Conservation (phyloP, 2,888 invertebrate genomes). For the Himalopsyche tibetana region DNA sequence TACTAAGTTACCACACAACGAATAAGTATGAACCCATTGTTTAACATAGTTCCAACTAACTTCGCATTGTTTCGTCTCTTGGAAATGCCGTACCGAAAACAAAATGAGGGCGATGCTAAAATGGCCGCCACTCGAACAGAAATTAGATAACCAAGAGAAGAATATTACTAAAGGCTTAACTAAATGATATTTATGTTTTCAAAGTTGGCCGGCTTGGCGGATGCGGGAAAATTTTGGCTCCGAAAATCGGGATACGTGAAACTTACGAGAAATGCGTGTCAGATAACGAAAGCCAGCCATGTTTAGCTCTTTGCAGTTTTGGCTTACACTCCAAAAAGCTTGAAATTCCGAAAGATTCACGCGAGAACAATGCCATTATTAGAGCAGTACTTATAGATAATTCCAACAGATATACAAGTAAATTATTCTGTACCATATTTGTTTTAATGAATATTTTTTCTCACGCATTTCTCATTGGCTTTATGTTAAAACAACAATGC, state of each 20-base stretch:
- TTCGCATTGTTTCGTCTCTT: background rate
- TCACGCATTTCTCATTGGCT: no score
- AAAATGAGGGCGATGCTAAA: background rate
- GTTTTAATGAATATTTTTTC: no score
- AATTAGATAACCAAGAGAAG: conserved; percentile 35
- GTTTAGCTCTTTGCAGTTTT: conserved; percentile 50
- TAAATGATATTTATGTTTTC: conserved; percentile 60
- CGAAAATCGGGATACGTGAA: conserved; percentile 27
- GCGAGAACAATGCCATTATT: background rate
- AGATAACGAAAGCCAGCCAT: conserved; percentile 52
- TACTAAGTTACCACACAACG: no score
- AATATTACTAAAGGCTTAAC: conserved; percentile 58
- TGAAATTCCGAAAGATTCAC: conserved; percentile 4
- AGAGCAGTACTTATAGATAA: no score
- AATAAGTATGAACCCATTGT: background rate
- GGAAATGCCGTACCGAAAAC: background rate
- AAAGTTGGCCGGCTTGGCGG: conserved; percentile 57
- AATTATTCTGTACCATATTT: no score
- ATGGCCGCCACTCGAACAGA: background rate
- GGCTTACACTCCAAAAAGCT: conserved; percentile 23
- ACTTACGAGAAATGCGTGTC: conserved; percentile 51
- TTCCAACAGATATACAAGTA: no score
- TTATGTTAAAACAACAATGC: no score
- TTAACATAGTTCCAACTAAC: background rate
- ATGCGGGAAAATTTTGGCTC: conserved; percentile 61